Evolutionary conservation across 2,888 invertebrate species (phyloP), one percentile per base, ranked within the genome.

Genomic region (Cephus runcator): DNA sequence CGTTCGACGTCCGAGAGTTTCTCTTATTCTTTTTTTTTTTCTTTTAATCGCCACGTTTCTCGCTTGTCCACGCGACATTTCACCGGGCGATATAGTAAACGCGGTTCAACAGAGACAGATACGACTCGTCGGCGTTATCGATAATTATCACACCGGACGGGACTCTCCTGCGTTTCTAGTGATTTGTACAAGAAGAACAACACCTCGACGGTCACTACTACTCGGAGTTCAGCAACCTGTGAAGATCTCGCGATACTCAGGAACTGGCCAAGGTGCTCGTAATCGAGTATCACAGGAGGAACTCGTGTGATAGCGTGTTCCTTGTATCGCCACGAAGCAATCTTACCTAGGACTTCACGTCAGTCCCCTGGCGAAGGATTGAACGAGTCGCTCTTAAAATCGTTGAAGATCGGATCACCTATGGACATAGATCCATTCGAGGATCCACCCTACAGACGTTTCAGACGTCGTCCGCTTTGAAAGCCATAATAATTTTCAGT

Each of bases 381-480:
- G 34, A 23, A 31, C 71, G 15, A 71, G 33, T 71, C 71, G 12
- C 12, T 11, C 31, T 34, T 34, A 23, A 56, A 56, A 71, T 71
- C 33, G 71, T 33, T 31, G 31, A 71, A 71, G 71, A 31, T 71
- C 71, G 71, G 34, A 75, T 82, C 80, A 88, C 86, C 86, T 87
- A 89, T 89, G 88, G 90, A 90, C 87, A 89, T 87, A 85, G 88
- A 89, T 83, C 90, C 90, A 83, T 88, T 87, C 86, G 90, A 89
- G 83, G 89, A 90, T 87, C 90, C 90, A 83, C 89, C 90, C 31
- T 88, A 87, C 81, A 81, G 88, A 79, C 88, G 89, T 79, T 88
- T 85, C 77, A 86, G 89, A 83, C 87, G 90, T 80, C 89, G 90
- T 81, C 77, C 81, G 81, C 77, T 81, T 76, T 81, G 81, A 12